These are phyloP conservation scores for Bergia sp. DNA, from an alignment of 92 coral and sea anemone genomes.

Conservation along the genomic window DNA sequence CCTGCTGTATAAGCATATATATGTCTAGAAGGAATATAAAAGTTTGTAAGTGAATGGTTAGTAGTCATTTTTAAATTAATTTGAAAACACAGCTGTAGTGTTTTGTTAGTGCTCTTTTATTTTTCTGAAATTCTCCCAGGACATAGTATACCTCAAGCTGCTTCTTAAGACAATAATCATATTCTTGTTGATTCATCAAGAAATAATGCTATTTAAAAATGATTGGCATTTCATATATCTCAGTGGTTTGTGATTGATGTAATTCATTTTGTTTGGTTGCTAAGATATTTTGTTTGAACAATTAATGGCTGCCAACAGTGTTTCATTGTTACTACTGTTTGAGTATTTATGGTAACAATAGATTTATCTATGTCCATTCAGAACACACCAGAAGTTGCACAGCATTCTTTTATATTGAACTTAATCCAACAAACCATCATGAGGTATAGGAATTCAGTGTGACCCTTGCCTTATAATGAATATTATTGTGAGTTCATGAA, in stretches of 20 bases:
- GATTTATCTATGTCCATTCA: not conserved
- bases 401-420: not conserved
- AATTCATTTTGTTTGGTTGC: not conserved
- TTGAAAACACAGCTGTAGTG: not conserved
- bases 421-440: not conserved
- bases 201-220: not conserved
- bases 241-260: not conserved
- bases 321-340: not conserved
- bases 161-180: not conserved
- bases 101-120: not conserved
- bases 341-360: not conserved
- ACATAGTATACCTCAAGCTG: not conserved
- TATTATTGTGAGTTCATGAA: too few species aligned
- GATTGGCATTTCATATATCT: not conserved
- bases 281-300: conserved; percentile 1
- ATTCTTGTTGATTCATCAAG: not conserved
- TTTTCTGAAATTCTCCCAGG: not conserved
- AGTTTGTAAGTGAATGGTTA: not conserved
- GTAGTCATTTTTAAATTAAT: too few species aligned
- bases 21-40: too few species aligned
- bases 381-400: not conserved
- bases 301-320: not conserved
- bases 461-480: not conserved
- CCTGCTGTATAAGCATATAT: not conserved
- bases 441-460: not conserved